Evolutionary conservation across 1,140 invertebrate species (phyloP).

Genomic region (Teleopsis dalmanni): DNA sequence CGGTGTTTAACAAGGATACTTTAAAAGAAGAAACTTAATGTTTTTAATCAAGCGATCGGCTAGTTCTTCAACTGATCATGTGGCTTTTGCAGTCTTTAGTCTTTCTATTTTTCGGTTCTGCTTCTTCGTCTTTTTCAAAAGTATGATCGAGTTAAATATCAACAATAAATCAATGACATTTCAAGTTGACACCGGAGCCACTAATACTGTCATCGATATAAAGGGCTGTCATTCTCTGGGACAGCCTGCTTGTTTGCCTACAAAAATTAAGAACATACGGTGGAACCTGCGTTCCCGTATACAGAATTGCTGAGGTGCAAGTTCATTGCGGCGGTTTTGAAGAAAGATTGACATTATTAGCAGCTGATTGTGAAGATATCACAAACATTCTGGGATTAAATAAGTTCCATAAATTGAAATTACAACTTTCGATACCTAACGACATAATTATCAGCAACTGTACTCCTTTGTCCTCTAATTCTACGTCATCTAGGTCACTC

Average conservation of each 20-base stretch:
- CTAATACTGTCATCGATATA: no score
- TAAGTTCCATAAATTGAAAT: not conserved
- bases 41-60: no score
- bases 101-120: no score
- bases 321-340: not conserved
- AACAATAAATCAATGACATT: not conserved
- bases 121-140: no score
- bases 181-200: conserved; percentile 1
- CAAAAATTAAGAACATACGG: not conserved
- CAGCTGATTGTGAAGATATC: not conserved
- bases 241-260: not conserved
- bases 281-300: not conserved
- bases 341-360: not conserved
- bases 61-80: no score
- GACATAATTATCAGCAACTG: no score
- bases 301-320: not conserved
- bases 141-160: not conserved
- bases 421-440: no score
- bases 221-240: no score
- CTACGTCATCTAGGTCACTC: not conserved
- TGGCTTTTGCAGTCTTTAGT: no score
- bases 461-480: not conserved
- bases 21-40: no score
- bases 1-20: no score
- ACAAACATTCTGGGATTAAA: not conserved